phyloP scores from a whole-genome alignment of 2,797 vertebrate genomes.

The Schizopygopsis pylzovi region DNA sequence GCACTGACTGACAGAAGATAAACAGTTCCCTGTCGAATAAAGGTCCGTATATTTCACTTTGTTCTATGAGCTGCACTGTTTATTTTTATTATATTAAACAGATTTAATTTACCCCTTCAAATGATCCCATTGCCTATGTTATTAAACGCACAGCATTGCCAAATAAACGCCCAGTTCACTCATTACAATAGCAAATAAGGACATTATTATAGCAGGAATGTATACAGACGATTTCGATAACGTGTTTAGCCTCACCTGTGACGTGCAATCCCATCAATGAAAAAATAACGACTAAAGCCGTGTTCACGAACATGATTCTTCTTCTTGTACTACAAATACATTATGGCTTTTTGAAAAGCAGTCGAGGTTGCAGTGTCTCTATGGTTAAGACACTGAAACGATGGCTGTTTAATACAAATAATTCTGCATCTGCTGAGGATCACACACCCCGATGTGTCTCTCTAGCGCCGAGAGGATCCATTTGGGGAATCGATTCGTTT shows the following conservation, averaged over 20 bases:
- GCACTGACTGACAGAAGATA: not conserved
- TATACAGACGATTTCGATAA: not conserved
- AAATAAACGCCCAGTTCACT: not conserved
- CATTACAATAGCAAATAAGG: not conserved
- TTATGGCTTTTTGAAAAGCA: not conserved
- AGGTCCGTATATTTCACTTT: not conserved
- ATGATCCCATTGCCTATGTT: not conserved
- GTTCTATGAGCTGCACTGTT: not conserved
- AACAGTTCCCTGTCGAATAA: not conserved
- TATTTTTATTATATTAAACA: not conserved
- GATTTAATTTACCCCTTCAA: not conserved
- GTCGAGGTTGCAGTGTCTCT: not conserved
- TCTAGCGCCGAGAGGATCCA: constrained; percentile 15
- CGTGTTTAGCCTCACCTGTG: constrained; percentile 33
- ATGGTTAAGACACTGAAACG: not conserved
- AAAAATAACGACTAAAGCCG: constrained; percentile 29
- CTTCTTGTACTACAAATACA: not conserved
- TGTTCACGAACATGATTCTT: constrained; percentile 13
- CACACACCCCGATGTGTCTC: constrained; percentile 29
- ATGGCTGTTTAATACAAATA: constrained; percentile 17
- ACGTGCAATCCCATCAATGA: constrained; percentile 25
- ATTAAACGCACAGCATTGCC: not conserved
- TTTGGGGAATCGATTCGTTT: not conserved
- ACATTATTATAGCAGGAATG: not conserved
- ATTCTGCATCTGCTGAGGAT: not conserved